phyloP scores from a whole-genome alignment of 2,888 invertebrate species.

The Dione juno region DNA sequence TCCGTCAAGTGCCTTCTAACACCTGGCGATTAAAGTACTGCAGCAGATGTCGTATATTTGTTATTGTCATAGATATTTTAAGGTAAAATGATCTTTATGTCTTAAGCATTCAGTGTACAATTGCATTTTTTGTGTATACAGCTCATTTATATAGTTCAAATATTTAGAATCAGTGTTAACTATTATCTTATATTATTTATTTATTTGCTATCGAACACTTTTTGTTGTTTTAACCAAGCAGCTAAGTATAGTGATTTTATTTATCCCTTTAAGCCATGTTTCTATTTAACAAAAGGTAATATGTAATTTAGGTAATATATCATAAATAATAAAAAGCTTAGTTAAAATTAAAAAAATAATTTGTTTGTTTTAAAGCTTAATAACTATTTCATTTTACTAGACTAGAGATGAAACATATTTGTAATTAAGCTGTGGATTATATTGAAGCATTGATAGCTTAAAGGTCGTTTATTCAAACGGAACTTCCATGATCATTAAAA shows the following conservation, averaged over 20 bases:
- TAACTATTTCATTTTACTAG: too few species aligned
- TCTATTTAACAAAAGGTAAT: too few species aligned
- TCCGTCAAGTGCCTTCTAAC: background rate
- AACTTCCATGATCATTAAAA: background rate
- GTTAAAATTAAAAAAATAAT: too few species aligned
- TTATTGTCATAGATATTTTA: background rate
- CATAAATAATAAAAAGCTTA: too few species aligned
- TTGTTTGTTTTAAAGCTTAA: too few species aligned
- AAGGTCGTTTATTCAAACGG: background rate
- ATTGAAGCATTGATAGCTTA: too few species aligned
- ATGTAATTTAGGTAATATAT: too few species aligned
- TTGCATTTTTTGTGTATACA: background rate
- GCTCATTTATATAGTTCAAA: slow-evolving; percentile 11
- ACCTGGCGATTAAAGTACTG: slow-evolving; percentile 19
- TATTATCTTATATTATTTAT: background rate
- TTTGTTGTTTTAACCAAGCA: background rate
- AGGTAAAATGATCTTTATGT: background rate
- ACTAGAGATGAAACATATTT: too few species aligned
- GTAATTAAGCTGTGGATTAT: too few species aligned
- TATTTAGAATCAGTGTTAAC: background rate
- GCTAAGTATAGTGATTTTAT: background rate
- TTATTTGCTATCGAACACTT: background rate
- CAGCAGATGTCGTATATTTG: background rate
- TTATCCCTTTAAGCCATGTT: too few species aligned
- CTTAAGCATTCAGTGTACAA: background rate